Evolutionary conservation across 2,797 vertebrate species (phyloP).

Genomic region (Galago senegalensis): DNA sequence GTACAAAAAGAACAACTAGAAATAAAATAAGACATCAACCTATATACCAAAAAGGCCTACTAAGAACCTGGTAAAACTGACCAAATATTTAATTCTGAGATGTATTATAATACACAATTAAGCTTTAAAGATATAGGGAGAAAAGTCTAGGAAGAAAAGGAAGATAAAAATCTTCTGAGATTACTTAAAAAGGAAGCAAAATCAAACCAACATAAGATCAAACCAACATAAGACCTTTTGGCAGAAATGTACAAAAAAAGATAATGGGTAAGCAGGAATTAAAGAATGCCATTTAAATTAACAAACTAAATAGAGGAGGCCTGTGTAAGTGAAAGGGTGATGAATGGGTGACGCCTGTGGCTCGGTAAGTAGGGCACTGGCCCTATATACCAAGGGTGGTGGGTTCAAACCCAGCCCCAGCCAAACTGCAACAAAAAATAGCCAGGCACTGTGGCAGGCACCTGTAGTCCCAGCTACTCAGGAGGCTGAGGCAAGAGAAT

Average conservation of each 20-base stretch:
- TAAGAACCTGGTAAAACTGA: not conserved
- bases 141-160: not conserved
- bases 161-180: not conserved
- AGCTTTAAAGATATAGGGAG: not conserved
- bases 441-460: too few relatives aligned
- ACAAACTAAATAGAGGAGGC: not conserved
- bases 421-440: too few relatives aligned
- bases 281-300: not conserved
- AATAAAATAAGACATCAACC: conserved; percentile 12
- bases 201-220: conserved; percentile 27
- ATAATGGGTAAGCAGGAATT: not conserved
- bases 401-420: too few relatives aligned
- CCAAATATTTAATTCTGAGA: not conserved
- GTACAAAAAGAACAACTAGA: not conserved
- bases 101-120: not conserved
- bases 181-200: not conserved
- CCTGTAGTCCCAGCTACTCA: too few relatives aligned
- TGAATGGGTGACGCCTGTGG: too few relatives aligned
- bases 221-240: not conserved
- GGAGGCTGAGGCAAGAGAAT: too few relatives aligned
- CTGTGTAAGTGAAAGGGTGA: not conserved
- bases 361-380: too few relatives aligned
- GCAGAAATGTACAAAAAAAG: not conserved
- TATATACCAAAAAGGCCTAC: not conserved
- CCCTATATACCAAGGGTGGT: too few relatives aligned